phyloP scores from a whole-genome alignment of 2,888 invertebrate species.

The Trimorus sp. region DNA sequence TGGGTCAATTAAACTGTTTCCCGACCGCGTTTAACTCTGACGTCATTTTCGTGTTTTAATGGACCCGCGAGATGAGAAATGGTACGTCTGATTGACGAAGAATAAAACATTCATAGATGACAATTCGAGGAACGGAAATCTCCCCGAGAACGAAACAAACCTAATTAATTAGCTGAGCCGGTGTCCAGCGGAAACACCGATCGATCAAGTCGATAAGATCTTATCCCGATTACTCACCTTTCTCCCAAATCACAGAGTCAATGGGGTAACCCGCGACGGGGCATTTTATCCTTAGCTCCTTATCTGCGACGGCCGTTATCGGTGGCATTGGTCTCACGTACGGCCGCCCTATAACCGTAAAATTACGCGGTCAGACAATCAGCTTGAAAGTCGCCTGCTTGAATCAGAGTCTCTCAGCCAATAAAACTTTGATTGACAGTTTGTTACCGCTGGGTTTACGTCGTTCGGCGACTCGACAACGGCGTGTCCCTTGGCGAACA shows the following conservation, averaged over 20 bases:
- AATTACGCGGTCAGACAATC: conserved; percentile 48
- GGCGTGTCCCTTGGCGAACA: background rate
- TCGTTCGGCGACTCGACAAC: conserved; percentile 2
- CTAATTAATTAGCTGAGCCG: conserved; percentile 3
- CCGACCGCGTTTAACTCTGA: too few species aligned
- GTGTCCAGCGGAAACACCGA: conserved; percentile 6
- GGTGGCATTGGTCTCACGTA: conserved; percentile 80
- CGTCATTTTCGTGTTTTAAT: too few species aligned
- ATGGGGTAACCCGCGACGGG: conserved; percentile 84
- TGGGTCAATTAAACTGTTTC: too few species aligned
- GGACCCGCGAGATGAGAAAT: too few species aligned
- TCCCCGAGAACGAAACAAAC: background rate
- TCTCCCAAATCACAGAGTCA: conserved; percentile 83
- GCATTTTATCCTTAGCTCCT: conserved; percentile 82
- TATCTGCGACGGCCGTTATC: conserved; percentile 82
- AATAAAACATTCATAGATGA: too few species aligned
- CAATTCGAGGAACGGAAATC: background rate
- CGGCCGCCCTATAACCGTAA: conserved; percentile 79
- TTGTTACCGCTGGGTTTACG: conserved; percentile 25
- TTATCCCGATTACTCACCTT: conserved; percentile 79
- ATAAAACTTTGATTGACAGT: conserved; percentile 50
- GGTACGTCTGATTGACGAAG: too few species aligned
- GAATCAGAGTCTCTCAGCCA: conserved; percentile 2
- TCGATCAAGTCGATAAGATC: conserved; percentile 9
- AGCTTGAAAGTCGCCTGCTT: conserved; percentile 31